A percentile compares a stretch with the other conserved stretches of the same genome.
Conservation (phyloP, 2,888 invertebrate genomes). For the Lydus trimaculatus region DNA sequence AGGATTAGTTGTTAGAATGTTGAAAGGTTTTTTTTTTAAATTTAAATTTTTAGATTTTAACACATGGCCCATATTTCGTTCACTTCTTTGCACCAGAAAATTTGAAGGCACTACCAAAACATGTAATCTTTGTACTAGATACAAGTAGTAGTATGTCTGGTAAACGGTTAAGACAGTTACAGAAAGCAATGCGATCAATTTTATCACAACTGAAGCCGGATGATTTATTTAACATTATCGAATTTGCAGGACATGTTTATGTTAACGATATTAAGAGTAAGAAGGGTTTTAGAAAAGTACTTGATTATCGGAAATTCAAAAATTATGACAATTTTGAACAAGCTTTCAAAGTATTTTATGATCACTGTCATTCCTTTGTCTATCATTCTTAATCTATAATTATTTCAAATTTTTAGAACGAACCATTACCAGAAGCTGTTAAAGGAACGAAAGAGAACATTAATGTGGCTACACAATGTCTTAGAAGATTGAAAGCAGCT, state of each 20-base stretch:
- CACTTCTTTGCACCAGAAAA: slow-evolving; percentile 73
- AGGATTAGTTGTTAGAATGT: neutral
- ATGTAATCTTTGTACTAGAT: slow-evolving; percentile 76
- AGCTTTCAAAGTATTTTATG: neutral
- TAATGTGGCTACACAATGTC: slow-evolving; percentile 67
- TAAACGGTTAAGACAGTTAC: slow-evolving; percentile 69
- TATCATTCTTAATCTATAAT: too few species aligned
- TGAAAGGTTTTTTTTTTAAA: neutral
- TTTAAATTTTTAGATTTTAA: slow-evolving; percentile 57
- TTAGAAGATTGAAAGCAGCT: slow-evolving; percentile 64
- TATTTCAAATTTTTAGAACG: slow-evolving; percentile 34
- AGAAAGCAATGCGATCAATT: slow-evolving; percentile 73
- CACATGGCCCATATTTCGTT: slow-evolving; percentile 74
- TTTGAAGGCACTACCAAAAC: slow-evolving; percentile 67
- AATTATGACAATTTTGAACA: neutral
- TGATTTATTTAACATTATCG: slow-evolving; percentile 74
- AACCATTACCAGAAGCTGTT: slow-evolving; percentile 61
- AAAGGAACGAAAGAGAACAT: slow-evolving; percentile 66
- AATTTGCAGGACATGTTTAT: slow-evolving; percentile 66
- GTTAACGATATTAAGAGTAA: slow-evolving; percentile 66
- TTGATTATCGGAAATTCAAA: neutral
- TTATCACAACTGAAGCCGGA: slow-evolving; percentile 68
- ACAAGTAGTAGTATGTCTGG: slow-evolving; percentile 77
- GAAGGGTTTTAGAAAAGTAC: neutral
- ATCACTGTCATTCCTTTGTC: too few species aligned